Evolutionary conservation across 1,140 invertebrate genomes (phyloP).

Genomic region (Drosophila takahashii): DNA sequence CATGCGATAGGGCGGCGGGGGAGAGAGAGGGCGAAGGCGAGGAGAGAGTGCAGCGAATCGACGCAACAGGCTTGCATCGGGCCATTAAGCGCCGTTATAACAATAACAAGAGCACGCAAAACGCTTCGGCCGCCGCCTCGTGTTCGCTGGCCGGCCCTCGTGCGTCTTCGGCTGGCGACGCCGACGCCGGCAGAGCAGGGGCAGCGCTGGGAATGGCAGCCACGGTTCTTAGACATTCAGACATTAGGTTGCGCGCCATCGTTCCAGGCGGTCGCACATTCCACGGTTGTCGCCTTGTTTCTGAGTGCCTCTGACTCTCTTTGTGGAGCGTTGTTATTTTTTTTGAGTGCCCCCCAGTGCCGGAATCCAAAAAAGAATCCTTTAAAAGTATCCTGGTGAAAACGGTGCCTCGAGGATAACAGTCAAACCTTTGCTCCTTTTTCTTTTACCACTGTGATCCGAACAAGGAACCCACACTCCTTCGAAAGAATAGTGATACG

Average conservation of each 20-base stretch:
- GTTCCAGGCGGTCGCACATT: slow-evolving; percentile 80
- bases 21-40: slow-evolving; percentile 1
- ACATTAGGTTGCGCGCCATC: slow-evolving; percentile 80
- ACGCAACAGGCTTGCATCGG: slow-evolving; percentile 65
- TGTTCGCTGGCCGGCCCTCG: slow-evolving; percentile 12
- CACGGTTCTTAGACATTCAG: slow-evolving; percentile 69
- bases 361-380: neutral
- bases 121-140: slow-evolving; percentile 32
- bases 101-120: slow-evolving; percentile 50
- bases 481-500: neutral
- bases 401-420: slow-evolving; percentile 2
- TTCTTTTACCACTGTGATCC: neutral
- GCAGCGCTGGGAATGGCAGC: slow-evolving; percentile 42
- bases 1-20: slow-evolving; percentile 7
- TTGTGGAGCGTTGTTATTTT: slow-evolving; percentile 18
- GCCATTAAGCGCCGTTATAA: slow-evolving; percentile 50
- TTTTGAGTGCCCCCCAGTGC: slow-evolving; percentile 29
- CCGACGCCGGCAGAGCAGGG: slow-evolving; percentile 27
- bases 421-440: neutral
- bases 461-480: neutral
- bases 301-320: slow-evolving; percentile 1
- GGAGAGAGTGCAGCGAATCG: slow-evolving; percentile 29
- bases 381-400: neutral
- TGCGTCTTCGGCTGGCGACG: slow-evolving; percentile 19
- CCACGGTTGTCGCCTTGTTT: slow-evolving; percentile 61